Evolutionary conservation across 2,888 invertebrate genomes (phyloP).

Genomic region (Anoplius nigerrimus): DNA sequence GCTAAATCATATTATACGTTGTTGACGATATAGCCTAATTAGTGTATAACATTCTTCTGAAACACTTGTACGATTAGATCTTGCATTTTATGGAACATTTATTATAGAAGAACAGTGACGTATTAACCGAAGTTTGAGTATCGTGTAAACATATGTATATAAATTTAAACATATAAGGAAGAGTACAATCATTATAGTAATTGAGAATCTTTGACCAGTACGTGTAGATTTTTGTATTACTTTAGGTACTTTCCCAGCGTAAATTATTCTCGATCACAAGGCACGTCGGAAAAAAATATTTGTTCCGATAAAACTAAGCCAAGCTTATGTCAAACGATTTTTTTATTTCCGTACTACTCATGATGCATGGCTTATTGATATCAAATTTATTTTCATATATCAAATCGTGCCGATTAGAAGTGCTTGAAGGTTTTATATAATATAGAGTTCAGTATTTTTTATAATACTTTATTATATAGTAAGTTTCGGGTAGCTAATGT

Average conservation of each 20-base stretch:
- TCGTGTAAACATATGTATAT: neutral
- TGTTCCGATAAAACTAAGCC: too few relatives aligned
- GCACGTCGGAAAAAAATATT: neutral
- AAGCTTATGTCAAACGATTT: neutral
- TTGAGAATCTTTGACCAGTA: neutral
- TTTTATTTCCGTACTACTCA: neutral
- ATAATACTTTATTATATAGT: constrained; percentile 6
- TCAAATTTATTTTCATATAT: neutral
- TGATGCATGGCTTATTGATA: neutral
- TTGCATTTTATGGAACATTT: too few relatives aligned
- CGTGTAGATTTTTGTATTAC: constrained; percentile 1
- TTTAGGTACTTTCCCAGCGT: neutral
- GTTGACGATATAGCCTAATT: too few relatives aligned
- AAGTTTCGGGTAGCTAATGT: constrained; percentile 16
- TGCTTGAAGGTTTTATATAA: neutral
- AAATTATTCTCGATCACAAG: too few relatives aligned
- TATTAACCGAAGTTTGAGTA: too few relatives aligned
- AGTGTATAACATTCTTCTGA: too few relatives aligned
- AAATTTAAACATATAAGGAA: constrained; percentile 2
- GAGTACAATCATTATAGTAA: neutral
- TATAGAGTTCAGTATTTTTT: constrained; percentile 1
- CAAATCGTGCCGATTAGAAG: neutral
- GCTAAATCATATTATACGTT: too few relatives aligned
- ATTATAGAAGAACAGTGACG: too few relatives aligned
- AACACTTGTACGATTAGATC: too few relatives aligned